Percentiles rank a stretch among this genome's conserved stretches.
Conservation (phyloP, 2,113 vertebrate genomes). For the Theropithecus gelada region DNA sequence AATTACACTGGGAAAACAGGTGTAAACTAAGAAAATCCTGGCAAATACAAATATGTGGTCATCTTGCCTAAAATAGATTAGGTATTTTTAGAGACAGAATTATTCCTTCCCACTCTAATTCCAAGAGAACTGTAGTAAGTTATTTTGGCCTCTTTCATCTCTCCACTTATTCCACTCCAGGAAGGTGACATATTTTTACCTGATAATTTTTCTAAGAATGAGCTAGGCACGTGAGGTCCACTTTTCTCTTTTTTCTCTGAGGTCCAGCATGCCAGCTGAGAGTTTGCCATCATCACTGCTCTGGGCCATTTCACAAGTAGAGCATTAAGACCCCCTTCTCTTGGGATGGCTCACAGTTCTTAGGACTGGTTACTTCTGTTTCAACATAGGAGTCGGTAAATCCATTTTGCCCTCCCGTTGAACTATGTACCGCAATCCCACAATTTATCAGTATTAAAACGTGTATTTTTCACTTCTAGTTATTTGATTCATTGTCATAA, state of each 20-base stretch:
- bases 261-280: not conserved
- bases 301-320: not conserved
- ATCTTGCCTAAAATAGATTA: not conserved
- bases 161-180: not conserved
- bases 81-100: not conserved
- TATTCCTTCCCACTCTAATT: not conserved
- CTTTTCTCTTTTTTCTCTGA: not conserved
- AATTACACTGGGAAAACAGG: not conserved
- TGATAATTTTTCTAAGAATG: not conserved
- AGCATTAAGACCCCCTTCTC: not conserved
- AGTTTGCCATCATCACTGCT: not conserved
- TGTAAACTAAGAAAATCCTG: not conserved
- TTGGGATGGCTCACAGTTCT: not conserved
- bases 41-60: not conserved
- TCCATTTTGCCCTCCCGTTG: not conserved
- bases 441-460: not conserved
- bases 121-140: not conserved
- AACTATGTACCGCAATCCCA: not conserved
- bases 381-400: not conserved
- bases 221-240: not conserved
- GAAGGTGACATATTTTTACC: not conserved
- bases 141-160: not conserved
- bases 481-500: not conserved
- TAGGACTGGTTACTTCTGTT: not conserved
- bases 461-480: not conserved